Base-by-base conservation (phyloP, 2,888 invertebrate species). In the Drosophila parthenogenetica region DNA sequence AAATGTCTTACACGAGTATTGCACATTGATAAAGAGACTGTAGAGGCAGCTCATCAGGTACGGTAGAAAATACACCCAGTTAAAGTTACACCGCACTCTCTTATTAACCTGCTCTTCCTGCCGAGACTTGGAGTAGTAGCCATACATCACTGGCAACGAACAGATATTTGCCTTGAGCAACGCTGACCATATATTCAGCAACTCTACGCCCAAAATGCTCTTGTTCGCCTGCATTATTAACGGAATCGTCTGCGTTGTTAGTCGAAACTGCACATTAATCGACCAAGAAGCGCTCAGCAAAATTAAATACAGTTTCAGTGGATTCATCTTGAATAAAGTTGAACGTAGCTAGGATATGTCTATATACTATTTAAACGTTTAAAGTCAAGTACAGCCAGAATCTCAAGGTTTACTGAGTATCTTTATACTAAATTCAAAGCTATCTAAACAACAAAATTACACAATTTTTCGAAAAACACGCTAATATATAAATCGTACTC, bases 211-310 rank as follows among this genome's bases (percentile, higher is more conserved):
- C 29, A 55, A 22, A 2, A 40, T 11, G 1, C 10, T 8, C 0
- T 13, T 5, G 1, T 8, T 43, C 13, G 32, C 48, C 29, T 11
- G 3, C 13, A 11, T 17, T 13, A 13, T 3, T 3, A 17, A 17
- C 0, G 16, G 32, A 1, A 8, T 19, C 10, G 0, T 4, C 2
- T 29, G 11, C 2, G 45, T 0, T 7, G 10, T 0, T 13, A 62
- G 1, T 1, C 35, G n/a, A 1, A 57, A 39, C 1, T 35, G 5
- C 39, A 77, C 8, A 11, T 51, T 5, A 0, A 75, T 25, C 17
- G 32, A 10, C 76, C 76, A 76, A 1, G 25, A 19, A 14, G 48
- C 42, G 5, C 43, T 0, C 8, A 55, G 14, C 35, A 73, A 10
- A 11, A 40, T 11, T 0, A 43, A 13, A 16, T 37, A 57, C 14